Conservation (phyloP, 2,113 vertebrate species). For the Bos javanicus region DNA sequence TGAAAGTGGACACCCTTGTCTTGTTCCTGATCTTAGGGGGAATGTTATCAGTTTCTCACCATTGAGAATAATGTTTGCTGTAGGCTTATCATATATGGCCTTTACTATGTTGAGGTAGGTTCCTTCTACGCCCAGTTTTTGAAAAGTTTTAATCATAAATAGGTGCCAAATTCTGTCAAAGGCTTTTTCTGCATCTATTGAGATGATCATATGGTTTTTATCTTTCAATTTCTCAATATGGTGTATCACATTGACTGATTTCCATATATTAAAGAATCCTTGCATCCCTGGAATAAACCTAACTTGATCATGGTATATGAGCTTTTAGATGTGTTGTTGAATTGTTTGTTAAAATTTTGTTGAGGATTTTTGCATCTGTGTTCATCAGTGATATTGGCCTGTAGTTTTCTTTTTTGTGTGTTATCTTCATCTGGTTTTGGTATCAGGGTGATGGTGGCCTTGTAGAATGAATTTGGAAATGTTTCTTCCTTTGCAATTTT, state of each 20-base stretch:
- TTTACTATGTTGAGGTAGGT: neutral
- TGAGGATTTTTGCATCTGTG: neutral
- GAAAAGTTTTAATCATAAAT: neutral
- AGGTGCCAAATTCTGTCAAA: neutral
- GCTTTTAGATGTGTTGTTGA: neutral
- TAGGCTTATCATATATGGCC: neutral
- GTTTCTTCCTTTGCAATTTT: neutral
- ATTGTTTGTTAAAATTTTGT: neutral
- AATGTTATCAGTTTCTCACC: neutral
- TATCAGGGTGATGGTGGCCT: neutral
- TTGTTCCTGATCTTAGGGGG: neutral
- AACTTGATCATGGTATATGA: neutral
- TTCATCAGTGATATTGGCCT: neutral
- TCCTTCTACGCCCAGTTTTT: neutral
- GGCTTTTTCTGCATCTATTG: neutral
- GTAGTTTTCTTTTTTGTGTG: neutral
- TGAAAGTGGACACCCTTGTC: neutral
- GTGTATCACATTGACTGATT: neutral
- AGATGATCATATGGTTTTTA: neutral
- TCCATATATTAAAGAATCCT: neutral
- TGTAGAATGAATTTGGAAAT: neutral
- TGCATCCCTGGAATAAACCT: neutral
- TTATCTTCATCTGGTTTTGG: neutral
- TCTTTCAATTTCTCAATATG: neutral
- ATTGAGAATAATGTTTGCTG: neutral